Evolutionary conservation across 2,797 vertebrate species (phyloP).

Genomic region (Anguilla pacifica): DNA sequence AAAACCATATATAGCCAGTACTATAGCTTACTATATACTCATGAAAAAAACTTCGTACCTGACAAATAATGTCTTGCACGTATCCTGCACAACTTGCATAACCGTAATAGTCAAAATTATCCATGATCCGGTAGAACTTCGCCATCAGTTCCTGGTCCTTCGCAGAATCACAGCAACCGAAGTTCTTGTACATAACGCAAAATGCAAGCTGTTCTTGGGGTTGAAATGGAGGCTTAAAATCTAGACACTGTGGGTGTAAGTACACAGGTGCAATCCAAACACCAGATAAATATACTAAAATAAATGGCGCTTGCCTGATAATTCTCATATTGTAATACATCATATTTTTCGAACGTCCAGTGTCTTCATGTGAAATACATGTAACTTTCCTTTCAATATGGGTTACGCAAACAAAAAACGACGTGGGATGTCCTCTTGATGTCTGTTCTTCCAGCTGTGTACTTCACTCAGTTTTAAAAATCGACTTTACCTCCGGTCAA

Average conservation of each 20-base stretch:
- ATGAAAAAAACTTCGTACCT: conserved; percentile 71
- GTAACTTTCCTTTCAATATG: conserved; percentile 20
- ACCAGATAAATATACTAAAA: conserved; percentile 36
- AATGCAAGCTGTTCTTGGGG: conserved; percentile 78
- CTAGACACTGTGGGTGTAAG: conserved; percentile 90
- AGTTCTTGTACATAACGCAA: conserved; percentile 83
- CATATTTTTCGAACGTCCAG: conserved; percentile 27
- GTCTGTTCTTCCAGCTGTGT: conserved; percentile 44
- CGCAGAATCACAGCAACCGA: conserved; percentile 86
- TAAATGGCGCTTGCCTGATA: conserved; percentile 22
- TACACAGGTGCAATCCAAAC: conserved; percentile 55
- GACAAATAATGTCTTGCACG: conserved; percentile 88
- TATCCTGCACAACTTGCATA: conserved; percentile 79
- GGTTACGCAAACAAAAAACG: conserved; percentile 37
- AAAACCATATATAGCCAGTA: not conserved
- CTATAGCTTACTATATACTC: not conserved
- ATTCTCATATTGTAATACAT: conserved; percentile 51
- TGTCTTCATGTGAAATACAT: conserved; percentile 19
- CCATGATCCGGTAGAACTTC: conserved; percentile 78
- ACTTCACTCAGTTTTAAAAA: conserved; percentile 62
- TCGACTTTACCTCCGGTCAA: conserved; percentile 38
- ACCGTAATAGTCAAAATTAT: conserved; percentile 66
- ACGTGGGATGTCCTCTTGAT: conserved; percentile 39
- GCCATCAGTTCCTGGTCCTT: conserved; percentile 78
- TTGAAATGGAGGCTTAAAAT: conserved; percentile 92